Conservation (phyloP, 2,797 vertebrate species). For the Psittacula echo region DNA sequence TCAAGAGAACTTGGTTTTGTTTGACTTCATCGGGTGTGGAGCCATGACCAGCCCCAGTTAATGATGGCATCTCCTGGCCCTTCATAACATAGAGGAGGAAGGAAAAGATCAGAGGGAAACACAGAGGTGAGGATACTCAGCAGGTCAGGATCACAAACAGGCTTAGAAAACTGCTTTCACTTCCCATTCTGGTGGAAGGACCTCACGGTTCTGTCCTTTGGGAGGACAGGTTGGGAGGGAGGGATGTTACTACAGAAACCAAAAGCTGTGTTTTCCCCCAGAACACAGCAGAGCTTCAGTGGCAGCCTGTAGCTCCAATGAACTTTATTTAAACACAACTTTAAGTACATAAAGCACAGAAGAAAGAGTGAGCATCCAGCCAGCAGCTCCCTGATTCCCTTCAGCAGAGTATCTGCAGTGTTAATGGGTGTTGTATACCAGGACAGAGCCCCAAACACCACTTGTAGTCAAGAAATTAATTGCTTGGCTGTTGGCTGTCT, state of each 20-base stretch:
- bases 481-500: conserved; percentile 66
- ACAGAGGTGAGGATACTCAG: not conserved
- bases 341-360: not conserved
- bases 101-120: not conserved
- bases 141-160: not conserved
- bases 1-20: not conserved
- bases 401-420: not conserved
- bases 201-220: not conserved
- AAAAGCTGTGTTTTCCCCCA: not conserved
- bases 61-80: not conserved
- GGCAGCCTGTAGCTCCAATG: not conserved
- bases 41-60: not conserved
- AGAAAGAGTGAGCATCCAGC: not conserved
- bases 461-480: conserved; percentile 62
- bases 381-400: not conserved
- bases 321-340: not conserved
- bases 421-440: conserved; percentile 28
- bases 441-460: conserved; percentile 21
- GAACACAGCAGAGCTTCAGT: not conserved
- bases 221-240: not conserved
- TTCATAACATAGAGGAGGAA: not conserved
- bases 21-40: not conserved
- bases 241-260: not conserved
- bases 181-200: not conserved
- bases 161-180: not conserved